A percentile compares a stretch with the other conserved stretches of the same genome.
Evolutionary conservation across 2,113 vertebrate genomes (phyloP).

Genomic region (Gnathonemus echidnorhynchus): DNA sequence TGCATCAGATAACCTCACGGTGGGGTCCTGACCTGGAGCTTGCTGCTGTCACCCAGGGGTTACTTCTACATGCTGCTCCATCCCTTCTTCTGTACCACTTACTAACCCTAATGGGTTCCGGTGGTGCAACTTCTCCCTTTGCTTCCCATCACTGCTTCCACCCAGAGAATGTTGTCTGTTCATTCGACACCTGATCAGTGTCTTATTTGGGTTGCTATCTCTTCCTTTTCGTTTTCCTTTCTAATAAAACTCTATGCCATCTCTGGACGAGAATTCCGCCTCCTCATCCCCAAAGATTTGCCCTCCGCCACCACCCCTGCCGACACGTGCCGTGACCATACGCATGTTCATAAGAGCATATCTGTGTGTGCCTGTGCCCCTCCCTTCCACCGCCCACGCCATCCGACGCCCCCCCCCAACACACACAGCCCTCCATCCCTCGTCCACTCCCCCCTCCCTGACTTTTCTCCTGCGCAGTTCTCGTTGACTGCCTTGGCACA

Average conservation of each 20-base stretch:
- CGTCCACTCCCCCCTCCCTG: slow-evolving; percentile 18
- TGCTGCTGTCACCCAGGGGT: background rate
- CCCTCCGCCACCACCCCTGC: background rate
- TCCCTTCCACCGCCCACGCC: background rate
- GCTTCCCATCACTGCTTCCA: background rate
- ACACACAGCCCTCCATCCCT: background rate
- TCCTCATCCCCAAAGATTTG: background rate
- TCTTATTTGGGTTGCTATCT: background rate
- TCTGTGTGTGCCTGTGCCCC: background rate
- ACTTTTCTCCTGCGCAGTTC: slow-evolving; percentile 40
- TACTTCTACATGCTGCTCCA: background rate
- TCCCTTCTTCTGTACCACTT: background rate
- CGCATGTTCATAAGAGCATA: background rate
- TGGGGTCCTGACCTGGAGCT: background rate
- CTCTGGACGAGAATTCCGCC: background rate
- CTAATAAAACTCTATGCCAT: background rate
- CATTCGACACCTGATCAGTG: background rate
- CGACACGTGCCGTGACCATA: background rate
- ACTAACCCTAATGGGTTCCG: background rate
- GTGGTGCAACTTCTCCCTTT: background rate
- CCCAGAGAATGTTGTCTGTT: background rate
- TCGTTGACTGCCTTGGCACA: slow-evolving; percentile 63
- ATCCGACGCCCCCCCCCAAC: background rate
- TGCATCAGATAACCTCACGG: background rate
- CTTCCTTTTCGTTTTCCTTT: background rate